Evolutionary conservation across 2,888 invertebrate species (phyloP), one percentile per base, ranked within the genome.

Genomic region (Pomacea canaliculata): DNA sequence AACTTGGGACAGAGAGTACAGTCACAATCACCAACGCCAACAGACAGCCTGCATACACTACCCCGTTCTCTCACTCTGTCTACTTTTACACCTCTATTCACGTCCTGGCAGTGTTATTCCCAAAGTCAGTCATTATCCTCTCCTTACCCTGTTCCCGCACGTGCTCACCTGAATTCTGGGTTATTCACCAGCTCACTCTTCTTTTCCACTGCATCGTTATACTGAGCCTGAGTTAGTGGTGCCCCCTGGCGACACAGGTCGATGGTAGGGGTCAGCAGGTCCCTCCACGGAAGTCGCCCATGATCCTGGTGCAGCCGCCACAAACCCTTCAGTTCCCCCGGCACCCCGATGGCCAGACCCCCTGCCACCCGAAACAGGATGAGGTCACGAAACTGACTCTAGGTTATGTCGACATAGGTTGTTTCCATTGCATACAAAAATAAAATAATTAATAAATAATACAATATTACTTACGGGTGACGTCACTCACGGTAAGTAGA

Each of bases 281-380:
- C 93, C 71, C 91, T 91, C 98, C 98, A 98, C 0, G 94, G 93
- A 71, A 97, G 91, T 78, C 90, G 91, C 0, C 97, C 97, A 88
- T 94, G 96, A 82, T 91, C 92, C 82, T 93, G 91, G 91, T 96
- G 94, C 51, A 96, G 93, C 78, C 93, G 94, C 93, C 95, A 94
- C 89, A 96, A 96, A 3, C 98, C 98, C 76, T 93, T 92, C n/a
- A 98, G 90, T 91, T 97, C 97, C 8, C 97, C 97, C 0, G 98
- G 97, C 23, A 98, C 95, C 10, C 94, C 98, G 16, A 95, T 93
- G 0, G 97, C 93, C 84, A 94, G 75, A 0, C 89, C 90, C 63
- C 91, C 91, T 85, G 60, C n/a, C 63, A 63, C 3, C 60, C 60
- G n/a, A 60, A 2, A 18, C 60, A 60, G n/a, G 60, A 60, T 2